phyloP scores from a whole-genome alignment of 92 coral and sea anemone genomes.

The Meandrina meandrites region DNA sequence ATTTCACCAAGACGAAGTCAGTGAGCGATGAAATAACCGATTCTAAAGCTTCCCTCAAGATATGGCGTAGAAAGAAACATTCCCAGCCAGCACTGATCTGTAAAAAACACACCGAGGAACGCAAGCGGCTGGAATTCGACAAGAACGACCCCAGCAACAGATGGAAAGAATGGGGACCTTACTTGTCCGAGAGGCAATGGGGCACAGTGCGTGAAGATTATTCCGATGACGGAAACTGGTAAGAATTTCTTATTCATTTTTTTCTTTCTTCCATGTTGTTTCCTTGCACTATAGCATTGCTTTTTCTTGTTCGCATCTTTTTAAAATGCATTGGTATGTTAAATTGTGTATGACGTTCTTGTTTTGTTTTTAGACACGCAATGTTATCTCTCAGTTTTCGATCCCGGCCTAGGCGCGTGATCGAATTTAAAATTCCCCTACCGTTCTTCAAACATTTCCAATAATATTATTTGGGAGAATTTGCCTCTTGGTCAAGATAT shows the following conservation, averaged over 20 bases:
- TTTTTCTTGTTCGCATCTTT: no score
- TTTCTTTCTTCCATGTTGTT: neutral
- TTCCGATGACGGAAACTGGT: constrained; percentile 86
- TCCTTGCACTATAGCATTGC: neutral
- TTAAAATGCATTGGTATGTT: no score
- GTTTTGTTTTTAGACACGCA: no score
- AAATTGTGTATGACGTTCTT: no score
- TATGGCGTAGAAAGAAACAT: constrained; percentile 9
- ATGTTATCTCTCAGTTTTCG: no score
- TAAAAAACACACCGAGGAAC: constrained; percentile 53
- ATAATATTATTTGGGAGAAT: neutral
- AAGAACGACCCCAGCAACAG: constrained; percentile 40
- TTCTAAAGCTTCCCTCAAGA: constrained; percentile 14
- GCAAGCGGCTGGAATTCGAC: constrained; percentile 58
- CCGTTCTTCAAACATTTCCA: neutral
- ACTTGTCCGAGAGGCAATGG: constrained; percentile 92
- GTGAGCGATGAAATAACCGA: constrained; percentile 5
- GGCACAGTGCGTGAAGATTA: constrained; percentile 94
- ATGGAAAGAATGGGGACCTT: constrained; percentile 93
- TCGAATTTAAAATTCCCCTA: neutral
- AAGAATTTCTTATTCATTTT: neutral
- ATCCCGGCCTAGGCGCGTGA: no score
- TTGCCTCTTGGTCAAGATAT: neutral
- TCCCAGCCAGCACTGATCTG: constrained; percentile 38
- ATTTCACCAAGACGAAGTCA: constrained; percentile 5